phyloP scores from a whole-genome alignment of 2,797 vertebrate species.

The Coccyzus lansbergi region DNA sequence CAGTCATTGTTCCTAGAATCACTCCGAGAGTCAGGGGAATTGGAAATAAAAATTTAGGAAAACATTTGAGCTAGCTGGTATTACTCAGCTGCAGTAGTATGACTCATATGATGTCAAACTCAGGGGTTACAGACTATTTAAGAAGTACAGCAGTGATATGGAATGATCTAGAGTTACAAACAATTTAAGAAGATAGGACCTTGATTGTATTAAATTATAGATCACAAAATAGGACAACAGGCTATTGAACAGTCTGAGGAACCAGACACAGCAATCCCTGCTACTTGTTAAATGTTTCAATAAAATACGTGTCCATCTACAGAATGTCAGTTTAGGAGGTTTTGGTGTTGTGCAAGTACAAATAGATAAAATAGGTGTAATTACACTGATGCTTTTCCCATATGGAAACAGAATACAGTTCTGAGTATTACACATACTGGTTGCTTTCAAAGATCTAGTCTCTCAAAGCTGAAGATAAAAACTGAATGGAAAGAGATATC shows the following conservation, averaged over 20 bases:
- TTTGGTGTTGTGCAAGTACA: not conserved
- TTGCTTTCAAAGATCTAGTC: not conserved
- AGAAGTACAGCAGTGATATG: not conserved
- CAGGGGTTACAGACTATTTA: not conserved
- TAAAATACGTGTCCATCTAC: not conserved
- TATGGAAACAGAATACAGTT: not conserved
- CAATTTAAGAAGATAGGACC: not conserved
- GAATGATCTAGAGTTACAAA: not conserved
- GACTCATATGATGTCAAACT: constrained; percentile 1
- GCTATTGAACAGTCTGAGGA: not conserved
- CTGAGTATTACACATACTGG: not conserved
- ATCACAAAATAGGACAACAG: not conserved
- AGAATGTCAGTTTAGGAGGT: not conserved
- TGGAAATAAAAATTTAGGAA: not conserved
- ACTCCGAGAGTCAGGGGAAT: not conserved
- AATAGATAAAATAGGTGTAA: not conserved
- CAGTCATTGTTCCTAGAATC: not conserved
- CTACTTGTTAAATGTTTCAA: not conserved
- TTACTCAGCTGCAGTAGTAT: not conserved
- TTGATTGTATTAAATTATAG: not conserved
- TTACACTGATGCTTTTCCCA: not conserved
- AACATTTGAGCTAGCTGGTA: not conserved
- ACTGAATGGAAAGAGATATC: not conserved
- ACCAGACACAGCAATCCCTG: not conserved
- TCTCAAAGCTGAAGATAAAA: not conserved